Conservation (phyloP, 2,888 invertebrate genomes). For the Plagiodera versicolora region DNA sequence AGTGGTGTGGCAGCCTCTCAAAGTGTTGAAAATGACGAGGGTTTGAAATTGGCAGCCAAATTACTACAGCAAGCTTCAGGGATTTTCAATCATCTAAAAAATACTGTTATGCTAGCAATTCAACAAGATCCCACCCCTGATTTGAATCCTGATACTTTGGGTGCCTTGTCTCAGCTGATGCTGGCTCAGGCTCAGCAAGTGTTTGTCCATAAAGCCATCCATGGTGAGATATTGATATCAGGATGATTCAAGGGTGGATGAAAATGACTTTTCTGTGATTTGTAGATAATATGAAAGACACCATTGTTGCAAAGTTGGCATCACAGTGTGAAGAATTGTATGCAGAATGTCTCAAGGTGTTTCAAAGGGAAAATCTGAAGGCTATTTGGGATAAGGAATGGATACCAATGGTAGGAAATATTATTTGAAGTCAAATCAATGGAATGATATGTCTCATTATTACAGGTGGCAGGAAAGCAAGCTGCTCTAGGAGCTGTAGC, state of each 20-base stretch:
- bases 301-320: conserved; percentile 87
- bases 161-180: conserved; percentile 86
- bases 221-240: conserved; percentile 60
- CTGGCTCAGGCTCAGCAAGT: conserved; percentile 98
- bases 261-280: background rate
- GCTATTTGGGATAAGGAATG: conserved; percentile 90
- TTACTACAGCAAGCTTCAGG: conserved; percentile 92
- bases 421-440: conserved; percentile 9
- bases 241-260: background rate
- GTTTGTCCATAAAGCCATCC: conserved; percentile 91
- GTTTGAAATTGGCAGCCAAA: conserved; percentile 89
- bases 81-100: conserved; percentile 83
- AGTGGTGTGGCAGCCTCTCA: conserved; percentile 84
- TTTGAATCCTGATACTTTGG: conserved; percentile 87
- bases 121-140: conserved; percentile 97
- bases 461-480: conserved; percentile 81
- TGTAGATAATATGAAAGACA: conserved; percentile 92
- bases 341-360: conserved; percentile 82
- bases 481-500: conserved; percentile 85
- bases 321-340: conserved; percentile 93
- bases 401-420: conserved; percentile 64
- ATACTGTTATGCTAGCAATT: conserved; percentile 76
- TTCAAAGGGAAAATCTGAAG: conserved; percentile 82
- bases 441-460: conserved; percentile 8
- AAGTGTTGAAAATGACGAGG: conserved; percentile 87